Conservation (phyloP, 2,888 invertebrate species). For the Morpho achilles region DNA sequence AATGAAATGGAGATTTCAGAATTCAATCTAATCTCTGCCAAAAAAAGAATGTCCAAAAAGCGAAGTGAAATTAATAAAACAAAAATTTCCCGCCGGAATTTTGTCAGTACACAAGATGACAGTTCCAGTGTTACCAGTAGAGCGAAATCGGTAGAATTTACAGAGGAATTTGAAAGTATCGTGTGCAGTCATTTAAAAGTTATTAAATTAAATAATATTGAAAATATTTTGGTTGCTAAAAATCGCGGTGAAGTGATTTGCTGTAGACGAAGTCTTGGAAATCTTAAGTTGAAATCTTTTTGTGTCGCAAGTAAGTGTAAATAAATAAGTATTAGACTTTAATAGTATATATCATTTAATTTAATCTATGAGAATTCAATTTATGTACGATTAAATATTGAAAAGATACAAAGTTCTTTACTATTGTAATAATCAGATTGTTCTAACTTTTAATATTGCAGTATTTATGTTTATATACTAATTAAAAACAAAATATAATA, state of each 20-base stretch:
- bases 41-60: constrained; percentile 45
- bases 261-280: constrained; percentile 47
- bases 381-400: no score
- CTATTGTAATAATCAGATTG: no score
- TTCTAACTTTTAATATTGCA: no score
- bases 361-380: no score
- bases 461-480: no score
- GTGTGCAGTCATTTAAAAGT: constrained; percentile 60
- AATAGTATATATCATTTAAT: no score
- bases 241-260: constrained; percentile 61
- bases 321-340: not conserved
- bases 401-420: no score
- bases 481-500: no score
- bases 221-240: constrained; percentile 57
- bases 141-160: constrained; percentile 37
- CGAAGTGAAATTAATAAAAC: constrained; percentile 42
- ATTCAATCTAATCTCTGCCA: constrained; percentile 61
- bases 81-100: constrained; percentile 44
- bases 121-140: constrained; percentile 55
- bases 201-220: constrained; percentile 40
- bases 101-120: constrained; percentile 41
- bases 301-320: constrained; percentile 53
- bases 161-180: constrained; percentile 50
- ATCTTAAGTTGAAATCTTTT: constrained; percentile 45
- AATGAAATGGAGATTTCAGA: constrained; percentile 21